Percentiles rank a stretch among this genome's conserved stretches.
phyloP scores from a whole-genome alignment of 2,888 invertebrate species.

The Eristalinus sepulchralis region DNA sequence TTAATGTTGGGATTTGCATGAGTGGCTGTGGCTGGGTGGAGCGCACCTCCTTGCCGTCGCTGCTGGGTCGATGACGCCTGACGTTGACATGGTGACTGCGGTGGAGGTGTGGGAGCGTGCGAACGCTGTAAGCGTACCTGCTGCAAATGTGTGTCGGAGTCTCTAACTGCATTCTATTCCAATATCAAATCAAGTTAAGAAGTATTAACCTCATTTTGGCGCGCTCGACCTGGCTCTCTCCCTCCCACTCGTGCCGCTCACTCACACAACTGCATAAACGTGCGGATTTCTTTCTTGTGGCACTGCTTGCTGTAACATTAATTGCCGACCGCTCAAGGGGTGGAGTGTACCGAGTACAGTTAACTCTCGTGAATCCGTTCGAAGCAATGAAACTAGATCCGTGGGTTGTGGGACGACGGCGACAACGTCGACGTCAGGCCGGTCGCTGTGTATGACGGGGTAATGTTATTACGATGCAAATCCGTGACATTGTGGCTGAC shows the following conservation, averaged over 20 bases:
- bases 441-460: slow-evolving; percentile 8
- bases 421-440: neutral
- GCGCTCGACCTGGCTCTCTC: neutral
- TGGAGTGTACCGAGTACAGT: slow-evolving; percentile 1
- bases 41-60: slow-evolving; percentile 17
- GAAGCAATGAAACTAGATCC: slow-evolving; percentile 39
- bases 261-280: neutral
- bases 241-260: neutral
- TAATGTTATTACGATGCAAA: slow-evolving; percentile 36
- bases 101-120: slow-evolving; percentile 14
- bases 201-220: slow-evolving; percentile 47
- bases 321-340: slow-evolving; percentile 39
- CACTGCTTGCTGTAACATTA: slow-evolving; percentile 34
- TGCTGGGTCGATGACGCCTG: slow-evolving; percentile 29
- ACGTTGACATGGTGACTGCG: neutral
- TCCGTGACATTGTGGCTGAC: slow-evolving; percentile 61
- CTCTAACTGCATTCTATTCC: slow-evolving; percentile 59
- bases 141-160: slow-evolving; percentile 41
- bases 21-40: neutral
- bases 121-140: slow-evolving; percentile 23
- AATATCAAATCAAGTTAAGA: slow-evolving; percentile 59
- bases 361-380: slow-evolving; percentile 9
- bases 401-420: slow-evolving; percentile 28
- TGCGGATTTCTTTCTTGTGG: neutral
- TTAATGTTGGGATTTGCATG: slow-evolving; percentile 53